Conservation (phyloP, 2,797 vertebrate species). For the Hozukius guyotensis region DNA sequence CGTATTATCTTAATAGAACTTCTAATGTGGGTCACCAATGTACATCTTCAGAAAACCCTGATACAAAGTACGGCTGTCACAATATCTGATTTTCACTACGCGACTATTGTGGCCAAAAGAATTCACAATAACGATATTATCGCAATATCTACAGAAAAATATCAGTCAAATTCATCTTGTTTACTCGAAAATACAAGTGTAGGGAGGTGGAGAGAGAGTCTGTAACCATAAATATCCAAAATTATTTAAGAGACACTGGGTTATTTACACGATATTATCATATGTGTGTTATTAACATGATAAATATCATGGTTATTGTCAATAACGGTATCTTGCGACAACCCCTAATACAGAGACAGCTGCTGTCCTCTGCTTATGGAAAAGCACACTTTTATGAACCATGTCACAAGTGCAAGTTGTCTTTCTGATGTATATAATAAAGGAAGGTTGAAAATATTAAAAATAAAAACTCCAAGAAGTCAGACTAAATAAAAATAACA, state of each 20-base stretch:
- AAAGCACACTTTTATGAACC: neutral
- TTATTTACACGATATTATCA: too few relatives aligned
- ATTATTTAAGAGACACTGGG: too few relatives aligned
- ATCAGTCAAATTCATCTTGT: neutral
- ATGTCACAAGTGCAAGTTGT: neutral
- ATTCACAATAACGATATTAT: too few relatives aligned
- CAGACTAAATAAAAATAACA: neutral
- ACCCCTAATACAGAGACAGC: neutral
- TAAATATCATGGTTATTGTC: neutral
- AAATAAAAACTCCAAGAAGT: neutral
- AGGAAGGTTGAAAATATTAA: neutral
- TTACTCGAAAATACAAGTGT: neutral
- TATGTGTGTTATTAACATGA: neutral
- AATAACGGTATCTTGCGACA: neutral
- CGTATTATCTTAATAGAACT: neutral
- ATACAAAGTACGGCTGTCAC: neutral
- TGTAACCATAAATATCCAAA: neutral
- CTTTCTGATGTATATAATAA: neutral
- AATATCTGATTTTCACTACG: too few relatives aligned
- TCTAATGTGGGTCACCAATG: neutral
- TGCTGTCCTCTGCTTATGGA: neutral
- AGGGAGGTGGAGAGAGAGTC: neutral
- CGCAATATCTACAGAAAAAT: neutral
- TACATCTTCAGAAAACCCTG: neutral
- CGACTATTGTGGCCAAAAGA: too few relatives aligned